phyloP scores from a whole-genome alignment of 2,113 vertebrate genomes.

The Myotis brandtii region DNA sequence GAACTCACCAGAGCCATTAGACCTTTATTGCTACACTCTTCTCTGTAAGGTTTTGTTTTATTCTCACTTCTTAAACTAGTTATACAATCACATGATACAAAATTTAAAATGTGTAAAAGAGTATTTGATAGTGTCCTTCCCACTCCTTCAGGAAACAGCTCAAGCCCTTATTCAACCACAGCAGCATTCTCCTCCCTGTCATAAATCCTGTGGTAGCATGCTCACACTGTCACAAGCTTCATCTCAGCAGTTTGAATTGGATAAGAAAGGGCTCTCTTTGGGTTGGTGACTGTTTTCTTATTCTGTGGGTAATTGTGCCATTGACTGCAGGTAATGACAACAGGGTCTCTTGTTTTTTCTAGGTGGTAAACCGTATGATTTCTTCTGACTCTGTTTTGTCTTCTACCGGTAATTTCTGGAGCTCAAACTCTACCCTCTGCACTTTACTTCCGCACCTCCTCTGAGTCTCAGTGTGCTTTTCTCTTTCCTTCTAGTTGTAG shows the following conservation, averaged over 20 bases:
- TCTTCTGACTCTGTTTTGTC: slow-evolving; percentile 77
- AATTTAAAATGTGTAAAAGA: neutral
- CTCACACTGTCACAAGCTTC: no score
- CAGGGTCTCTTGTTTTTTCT: neutral
- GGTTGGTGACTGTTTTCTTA: neutral
- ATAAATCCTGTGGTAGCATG: neutral
- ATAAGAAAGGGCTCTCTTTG: neutral
- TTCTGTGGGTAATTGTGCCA: neutral
- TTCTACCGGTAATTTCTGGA: slow-evolving; percentile 70
- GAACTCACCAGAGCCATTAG: neutral
- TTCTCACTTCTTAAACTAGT: slow-evolving; percentile 40
- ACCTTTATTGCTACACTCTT: neutral
- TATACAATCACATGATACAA: neutral
- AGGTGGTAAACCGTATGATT: slow-evolving; percentile 72
- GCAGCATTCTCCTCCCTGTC: neutral
- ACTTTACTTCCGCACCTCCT: no score
- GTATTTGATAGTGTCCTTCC: neutral
- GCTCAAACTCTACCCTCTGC: slow-evolving; percentile 77
- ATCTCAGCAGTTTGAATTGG: no score
- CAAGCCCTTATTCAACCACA: neutral
- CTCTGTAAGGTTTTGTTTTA: neutral
- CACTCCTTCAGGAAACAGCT: neutral
- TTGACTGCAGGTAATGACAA: neutral
- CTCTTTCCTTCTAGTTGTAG: no score
- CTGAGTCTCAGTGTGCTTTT: no score